Evolutionary conservation across 2,113 vertebrate genomes (phyloP).

Genomic region (Microcebus lehilahytsara): DNA sequence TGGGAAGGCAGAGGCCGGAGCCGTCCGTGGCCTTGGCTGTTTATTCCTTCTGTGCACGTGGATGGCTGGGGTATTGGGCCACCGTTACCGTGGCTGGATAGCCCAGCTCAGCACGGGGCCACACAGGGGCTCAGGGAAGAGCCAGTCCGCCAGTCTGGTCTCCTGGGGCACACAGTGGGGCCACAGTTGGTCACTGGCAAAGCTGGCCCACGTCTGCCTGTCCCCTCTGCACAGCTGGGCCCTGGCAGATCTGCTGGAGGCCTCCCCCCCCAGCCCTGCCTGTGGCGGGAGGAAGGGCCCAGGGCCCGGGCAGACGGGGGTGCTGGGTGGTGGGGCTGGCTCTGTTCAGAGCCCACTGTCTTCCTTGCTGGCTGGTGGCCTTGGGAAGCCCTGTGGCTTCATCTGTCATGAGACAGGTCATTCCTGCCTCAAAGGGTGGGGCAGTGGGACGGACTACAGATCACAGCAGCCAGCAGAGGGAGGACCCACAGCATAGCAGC

Average conservation of each 20-base stretch:
- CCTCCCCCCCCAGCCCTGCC: no score
- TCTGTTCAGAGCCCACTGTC: accelerated
- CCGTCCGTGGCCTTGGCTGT: neutral
- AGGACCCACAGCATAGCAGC: neutral
- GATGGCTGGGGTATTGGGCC: accelerated
- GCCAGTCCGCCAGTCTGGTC: accelerated
- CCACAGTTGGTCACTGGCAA: neutral
- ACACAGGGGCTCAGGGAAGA: neutral
- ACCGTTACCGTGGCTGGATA: accelerated
- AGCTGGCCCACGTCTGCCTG: neutral
- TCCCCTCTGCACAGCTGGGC: neutral
- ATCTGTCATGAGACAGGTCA: neutral
- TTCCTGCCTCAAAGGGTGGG: accelerated
- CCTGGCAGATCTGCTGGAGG: accelerated
- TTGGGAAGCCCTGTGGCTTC: neutral
- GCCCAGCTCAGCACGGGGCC: neutral
- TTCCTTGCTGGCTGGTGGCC: neutral
- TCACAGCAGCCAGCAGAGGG: accelerated
- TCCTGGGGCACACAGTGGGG: neutral
- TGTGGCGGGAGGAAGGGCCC: neutral
- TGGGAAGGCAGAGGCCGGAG: conserved; percentile 3
- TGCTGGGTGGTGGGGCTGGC: no score
- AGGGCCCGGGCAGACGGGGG: accelerated
- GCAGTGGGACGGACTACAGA: no score
- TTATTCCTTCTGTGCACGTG: neutral